Base-by-base conservation (phyloP, 2,113 vertebrate species). In the Campylomormyrus numenius region DNA sequence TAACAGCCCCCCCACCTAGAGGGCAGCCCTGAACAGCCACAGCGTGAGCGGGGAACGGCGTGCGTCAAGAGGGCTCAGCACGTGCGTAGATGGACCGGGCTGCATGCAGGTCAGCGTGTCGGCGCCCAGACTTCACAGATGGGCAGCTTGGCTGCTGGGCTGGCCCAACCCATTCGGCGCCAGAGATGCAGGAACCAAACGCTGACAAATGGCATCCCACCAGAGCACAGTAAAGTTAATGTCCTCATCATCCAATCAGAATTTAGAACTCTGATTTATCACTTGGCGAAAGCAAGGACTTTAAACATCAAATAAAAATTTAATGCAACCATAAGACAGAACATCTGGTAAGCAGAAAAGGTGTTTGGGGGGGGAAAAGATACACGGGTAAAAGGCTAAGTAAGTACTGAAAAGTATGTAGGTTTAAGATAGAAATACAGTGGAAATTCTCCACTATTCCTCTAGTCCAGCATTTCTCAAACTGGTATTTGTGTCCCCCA, bases 31-130 rank as follows among this genome's bases (percentile, higher is more conserved):
- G 74, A 80, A 17, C 35, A 80, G 74, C 35, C 74, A 42, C 35
- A 27, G 74, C 74, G 39, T 19, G 74, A 80, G 74, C 1, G 5
- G 70, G 31, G 70, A 77, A 31, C 11, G 3, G 70, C 35, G 4
- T 27, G 6, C 21, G 17, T 10, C 5, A 9, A 48, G 45, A 85
- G 9, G 21, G 83, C 39, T 21, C 21, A n/a, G 31, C 53, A n/a
- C 15, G 27, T 31, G 48, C 2, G 39, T 7, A 8, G 3, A 21
- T 49, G 24, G 17, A 24, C 58, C 31, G 84, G 56, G 52, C 15
- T 77, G 19, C 85, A 90, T 91, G 88, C 90, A 90, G 91, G 89
- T 66, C 91, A 92, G 45, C n/a, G 35, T 48, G 39, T 52, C 87
- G 42, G n/a, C 46, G 48, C 52, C 88, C 88, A 90, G 88, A 84